A percentile compares a stretch with the other conserved stretches of the same genome.
Conservation (phyloP, 2,113 vertebrate genomes). For the human region GRCh38 chr13:29546001-29546500, state of each 20-base stretch:
- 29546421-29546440: not conserved
- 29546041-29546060: not conserved
- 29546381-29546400: not conserved
- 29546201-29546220: not conserved
- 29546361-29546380: not conserved
- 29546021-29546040: rapidly evolving
- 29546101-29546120: not conserved
- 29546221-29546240: not conserved
- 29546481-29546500: not conserved
- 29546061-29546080: rapidly evolving
- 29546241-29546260: not conserved
- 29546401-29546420: not conserved
- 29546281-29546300: not conserved
- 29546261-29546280: not conserved
- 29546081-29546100: not conserved
- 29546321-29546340: too few species aligned
- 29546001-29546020: not conserved
- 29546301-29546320: too few species aligned
- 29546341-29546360: not conserved
- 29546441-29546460: not conserved
- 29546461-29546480: not conserved
- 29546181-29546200: not conserved
- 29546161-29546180: not conserved
- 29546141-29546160: rapidly evolving
- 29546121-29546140: not conserved